A percentile compares a stretch with the other conserved stretches of the same genome.
phyloP scores from a whole-genome alignment of 2,797 vertebrate genomes.

The Capromys pilorides region DNA sequence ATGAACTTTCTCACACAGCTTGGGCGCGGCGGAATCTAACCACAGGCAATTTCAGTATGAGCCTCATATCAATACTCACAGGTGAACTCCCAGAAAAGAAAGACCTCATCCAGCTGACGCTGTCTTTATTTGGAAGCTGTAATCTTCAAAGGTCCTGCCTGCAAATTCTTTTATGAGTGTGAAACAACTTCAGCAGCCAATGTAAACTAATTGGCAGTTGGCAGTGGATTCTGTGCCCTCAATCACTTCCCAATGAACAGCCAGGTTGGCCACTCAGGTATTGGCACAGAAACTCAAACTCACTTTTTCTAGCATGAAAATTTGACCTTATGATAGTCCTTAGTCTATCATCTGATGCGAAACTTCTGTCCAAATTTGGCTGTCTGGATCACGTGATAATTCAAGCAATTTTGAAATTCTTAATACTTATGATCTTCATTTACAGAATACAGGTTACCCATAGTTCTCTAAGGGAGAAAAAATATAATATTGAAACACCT shows the following conservation, averaged over 20 bases:
- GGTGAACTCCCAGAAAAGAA: conserved; percentile 29
- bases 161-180: conserved; percentile 23
- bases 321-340: neutral
- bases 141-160: conserved; percentile 38
- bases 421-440: neutral
- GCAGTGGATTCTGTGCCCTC: neutral
- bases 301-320: neutral
- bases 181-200: neutral
- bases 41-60: conserved; percentile 12
- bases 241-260: neutral
- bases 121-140: conserved; percentile 51
- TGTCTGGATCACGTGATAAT: neutral
- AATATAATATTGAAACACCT: neutral
- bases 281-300: neutral
- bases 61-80: neutral
- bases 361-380: neutral
- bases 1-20: conserved; percentile 1
- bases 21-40: neutral
- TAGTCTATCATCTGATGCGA: neutral
- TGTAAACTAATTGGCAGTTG: neutral
- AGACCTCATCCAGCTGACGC: neutral
- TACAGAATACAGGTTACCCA: neutral
- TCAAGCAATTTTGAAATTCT: neutral
- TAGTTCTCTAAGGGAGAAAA: neutral
- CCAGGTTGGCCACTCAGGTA: neutral